A percentile compares a stretch with the other conserved stretches of the same genome.
Evolutionary conservation across 2,888 invertebrate genomes (phyloP).

Genomic region (Geotrupes spiniger): DNA sequence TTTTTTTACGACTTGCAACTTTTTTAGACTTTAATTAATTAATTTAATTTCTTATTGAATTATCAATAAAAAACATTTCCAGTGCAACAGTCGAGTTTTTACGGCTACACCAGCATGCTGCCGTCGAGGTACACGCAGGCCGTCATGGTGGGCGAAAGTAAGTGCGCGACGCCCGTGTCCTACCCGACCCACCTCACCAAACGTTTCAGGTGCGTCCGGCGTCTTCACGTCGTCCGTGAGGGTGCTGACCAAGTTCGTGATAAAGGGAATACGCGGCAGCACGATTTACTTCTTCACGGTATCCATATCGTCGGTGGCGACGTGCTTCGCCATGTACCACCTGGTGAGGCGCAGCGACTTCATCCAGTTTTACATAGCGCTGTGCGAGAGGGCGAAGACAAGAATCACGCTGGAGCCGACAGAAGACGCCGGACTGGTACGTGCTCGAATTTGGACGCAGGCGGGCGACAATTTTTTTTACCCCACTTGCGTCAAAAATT

Average conservation of each 20-base stretch:
- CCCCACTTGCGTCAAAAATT: no score
- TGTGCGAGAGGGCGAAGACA: constrained; percentile 70
- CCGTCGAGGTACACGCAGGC: constrained; percentile 89
- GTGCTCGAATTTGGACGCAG: no score
- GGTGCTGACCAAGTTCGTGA: constrained; percentile 76
- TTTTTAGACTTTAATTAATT: no score
- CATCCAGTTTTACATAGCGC: constrained; percentile 76
- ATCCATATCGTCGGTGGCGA: constrained; percentile 71
- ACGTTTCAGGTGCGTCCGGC: constrained; percentile 72
- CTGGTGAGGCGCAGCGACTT: constrained; percentile 76
- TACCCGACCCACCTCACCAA: not conserved
- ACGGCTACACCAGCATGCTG: constrained; percentile 89
- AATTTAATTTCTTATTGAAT: no score
- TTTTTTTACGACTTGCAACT: no score
- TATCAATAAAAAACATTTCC: no score
- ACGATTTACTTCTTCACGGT: constrained; percentile 84
- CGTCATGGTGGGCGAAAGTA: constrained; percentile 93
- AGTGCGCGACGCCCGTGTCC: constrained; percentile 32
- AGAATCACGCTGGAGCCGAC: constrained; percentile 81
- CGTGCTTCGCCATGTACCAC: constrained; percentile 77
- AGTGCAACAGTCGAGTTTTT: constrained; percentile 92
- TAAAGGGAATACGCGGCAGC: constrained; percentile 74
- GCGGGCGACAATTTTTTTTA: no score
- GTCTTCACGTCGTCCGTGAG: constrained; percentile 83
- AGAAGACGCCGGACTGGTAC: constrained; percentile 78